Conservation (phyloP, 2,113 vertebrate genomes). For the Pseudorectes ferrugineus region DNA sequence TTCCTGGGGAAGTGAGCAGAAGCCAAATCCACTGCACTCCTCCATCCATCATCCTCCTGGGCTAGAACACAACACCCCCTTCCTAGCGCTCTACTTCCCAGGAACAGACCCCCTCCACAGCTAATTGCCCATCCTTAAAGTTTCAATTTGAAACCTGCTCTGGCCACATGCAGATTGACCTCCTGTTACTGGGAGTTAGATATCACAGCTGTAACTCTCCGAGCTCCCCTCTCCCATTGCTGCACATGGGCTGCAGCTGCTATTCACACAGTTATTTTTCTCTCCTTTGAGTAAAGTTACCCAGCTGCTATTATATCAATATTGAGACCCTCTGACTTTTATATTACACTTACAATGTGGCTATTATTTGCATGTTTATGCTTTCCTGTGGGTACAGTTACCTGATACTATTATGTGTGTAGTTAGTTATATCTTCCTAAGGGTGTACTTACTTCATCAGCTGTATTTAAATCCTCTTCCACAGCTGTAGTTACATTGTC, state of each 20-base stretch:
- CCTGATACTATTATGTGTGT: conserved; percentile 20
- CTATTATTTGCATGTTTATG: conserved; percentile 42
- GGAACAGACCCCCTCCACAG: background rate
- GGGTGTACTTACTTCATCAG: background rate
- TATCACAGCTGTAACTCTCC: background rate
- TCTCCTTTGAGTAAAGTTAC: background rate
- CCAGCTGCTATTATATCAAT: background rate
- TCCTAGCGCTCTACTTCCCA: fast-evolving
- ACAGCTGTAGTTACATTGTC: background rate
- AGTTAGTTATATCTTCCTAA: conserved; percentile 33
- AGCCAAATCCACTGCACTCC: background rate
- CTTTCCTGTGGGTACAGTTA: conserved; percentile 18
- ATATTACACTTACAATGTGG: background rate
- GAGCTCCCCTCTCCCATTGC: background rate
- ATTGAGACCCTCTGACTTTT: conserved; percentile 3
- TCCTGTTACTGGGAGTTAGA: background rate
- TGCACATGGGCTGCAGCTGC: background rate
- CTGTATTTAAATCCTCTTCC: conserved; percentile 24
- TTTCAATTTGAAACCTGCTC: background rate
- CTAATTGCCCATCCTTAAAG: background rate
- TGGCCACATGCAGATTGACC: background rate
- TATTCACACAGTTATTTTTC: background rate
- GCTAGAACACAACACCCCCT: background rate
- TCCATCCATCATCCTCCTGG: background rate
- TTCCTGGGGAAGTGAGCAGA: background rate